phyloP scores from a whole-genome alignment of 2,113 vertebrate species.

The Melanocharis versteri region DNA sequence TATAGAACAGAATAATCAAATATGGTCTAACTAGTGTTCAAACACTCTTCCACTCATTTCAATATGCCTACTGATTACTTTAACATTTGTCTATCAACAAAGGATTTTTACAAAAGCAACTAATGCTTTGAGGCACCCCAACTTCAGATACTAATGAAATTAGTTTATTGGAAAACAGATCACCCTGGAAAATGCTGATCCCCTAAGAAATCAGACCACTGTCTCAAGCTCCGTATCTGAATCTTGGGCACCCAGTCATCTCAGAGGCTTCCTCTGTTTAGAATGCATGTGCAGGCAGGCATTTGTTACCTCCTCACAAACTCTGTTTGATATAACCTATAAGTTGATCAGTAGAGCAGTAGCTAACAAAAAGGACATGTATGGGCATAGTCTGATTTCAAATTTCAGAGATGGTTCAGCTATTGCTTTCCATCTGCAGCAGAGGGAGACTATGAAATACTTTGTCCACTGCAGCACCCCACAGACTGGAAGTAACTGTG shows the following conservation, averaged over 20 bases:
- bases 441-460: neutral
- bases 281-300: neutral
- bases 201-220: neutral
- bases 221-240: neutral
- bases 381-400: neutral
- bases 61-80: neutral
- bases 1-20: neutral
- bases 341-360: neutral
- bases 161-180: neutral
- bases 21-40: neutral
- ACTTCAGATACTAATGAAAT: neutral
- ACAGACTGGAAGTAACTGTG: neutral
- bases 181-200: neutral
- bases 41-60: neutral
- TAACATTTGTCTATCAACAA: neutral
- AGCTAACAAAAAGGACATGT: neutral
- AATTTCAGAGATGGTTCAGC: neutral
- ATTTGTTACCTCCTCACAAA: neutral
- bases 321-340: neutral
- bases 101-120: neutral
- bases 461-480: neutral
- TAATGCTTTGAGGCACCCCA: neutral
- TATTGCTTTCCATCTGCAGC: neutral
- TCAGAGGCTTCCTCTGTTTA: neutral
- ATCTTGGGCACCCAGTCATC: neutral